A percentile compares a stretch with the other conserved stretches of the same genome.
Conservation (phyloP, 2,113 vertebrate genomes). For the Xiphophorus maculatus region DNA sequence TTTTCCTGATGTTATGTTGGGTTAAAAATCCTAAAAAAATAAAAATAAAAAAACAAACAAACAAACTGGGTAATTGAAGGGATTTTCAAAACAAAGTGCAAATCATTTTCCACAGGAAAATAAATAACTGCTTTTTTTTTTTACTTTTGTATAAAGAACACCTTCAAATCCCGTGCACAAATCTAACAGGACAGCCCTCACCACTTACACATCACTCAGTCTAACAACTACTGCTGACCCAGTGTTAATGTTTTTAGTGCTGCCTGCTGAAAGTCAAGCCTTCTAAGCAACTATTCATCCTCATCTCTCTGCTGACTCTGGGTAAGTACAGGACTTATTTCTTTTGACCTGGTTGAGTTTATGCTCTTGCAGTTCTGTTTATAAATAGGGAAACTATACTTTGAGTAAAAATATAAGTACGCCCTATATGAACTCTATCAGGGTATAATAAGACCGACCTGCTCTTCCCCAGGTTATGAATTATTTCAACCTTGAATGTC, state of each 20-base stretch:
- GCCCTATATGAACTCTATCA: not conserved
- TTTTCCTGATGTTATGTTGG: too few relatives aligned
- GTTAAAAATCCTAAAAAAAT: too few relatives aligned
- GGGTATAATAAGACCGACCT: not conserved
- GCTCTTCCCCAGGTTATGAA: not conserved
- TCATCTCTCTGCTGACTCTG: conserved; percentile 59
- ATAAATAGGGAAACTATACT: not conserved
- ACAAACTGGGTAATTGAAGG: too few relatives aligned
- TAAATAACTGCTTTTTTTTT: too few relatives aligned
- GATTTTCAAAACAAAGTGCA: too few relatives aligned
- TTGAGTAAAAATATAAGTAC: not conserved
- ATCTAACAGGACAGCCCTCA: conserved; percentile 6
- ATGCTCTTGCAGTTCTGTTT: accelerated
- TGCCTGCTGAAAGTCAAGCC: conserved; percentile 60
- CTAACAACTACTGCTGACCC: conserved; percentile 53
- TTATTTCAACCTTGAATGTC: not conserved
- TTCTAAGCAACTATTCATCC: conserved; percentile 63
- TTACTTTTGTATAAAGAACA: too few relatives aligned
- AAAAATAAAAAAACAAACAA: too few relatives aligned
- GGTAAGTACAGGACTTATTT: conserved; percentile 46
- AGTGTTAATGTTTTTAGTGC: conserved; percentile 67
- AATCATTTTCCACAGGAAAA: too few relatives aligned
- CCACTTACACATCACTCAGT: conserved; percentile 6
- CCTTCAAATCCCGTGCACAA: not conserved
- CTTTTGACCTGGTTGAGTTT: not conserved